Percentiles rank a stretch among this genome's conserved stretches.
phyloP scores from a whole-genome alignment of 2,113 vertebrate genomes.

The Protobothrops flavoviridis region DNA sequence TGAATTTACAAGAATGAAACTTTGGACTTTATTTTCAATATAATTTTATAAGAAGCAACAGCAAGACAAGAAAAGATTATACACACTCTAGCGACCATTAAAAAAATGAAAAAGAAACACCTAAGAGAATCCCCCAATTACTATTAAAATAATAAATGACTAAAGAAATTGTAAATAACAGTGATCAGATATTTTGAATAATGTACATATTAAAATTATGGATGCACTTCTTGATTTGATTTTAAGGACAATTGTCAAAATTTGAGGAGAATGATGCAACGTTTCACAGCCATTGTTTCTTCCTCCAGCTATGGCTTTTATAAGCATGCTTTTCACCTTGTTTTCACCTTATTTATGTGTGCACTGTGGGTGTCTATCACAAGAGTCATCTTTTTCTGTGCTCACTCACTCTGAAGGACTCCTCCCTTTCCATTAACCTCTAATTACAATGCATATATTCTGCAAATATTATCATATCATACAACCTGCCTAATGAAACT shows the following conservation, averaged over 20 bases:
- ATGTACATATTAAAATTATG: neutral
- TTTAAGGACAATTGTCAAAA: neutral
- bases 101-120: neutral
- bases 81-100: neutral
- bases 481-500: neutral
- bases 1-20: neutral
- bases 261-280: neutral
- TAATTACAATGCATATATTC: neutral
- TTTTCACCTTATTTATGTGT: neutral
- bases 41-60: neutral
- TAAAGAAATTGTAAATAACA: neutral
- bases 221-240: neutral
- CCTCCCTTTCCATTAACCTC: neutral
- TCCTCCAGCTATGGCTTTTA: neutral
- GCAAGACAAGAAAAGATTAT: neutral
- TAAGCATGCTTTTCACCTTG: neutral
- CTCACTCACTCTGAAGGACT: neutral
- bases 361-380: neutral
- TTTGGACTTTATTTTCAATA: neutral
- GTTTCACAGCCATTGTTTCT: neutral
- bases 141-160: neutral
- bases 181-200: neutral
- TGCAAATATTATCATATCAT: neutral
- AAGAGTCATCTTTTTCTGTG: neutral
- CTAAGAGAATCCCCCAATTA: no score